A percentile compares a stretch with the other conserved stretches of the same genome.
These are phyloP conservation scores for Hyla sarda DNA, from an alignment of 2,113 vertebrate species.

Conservation along the genomic window DNA sequence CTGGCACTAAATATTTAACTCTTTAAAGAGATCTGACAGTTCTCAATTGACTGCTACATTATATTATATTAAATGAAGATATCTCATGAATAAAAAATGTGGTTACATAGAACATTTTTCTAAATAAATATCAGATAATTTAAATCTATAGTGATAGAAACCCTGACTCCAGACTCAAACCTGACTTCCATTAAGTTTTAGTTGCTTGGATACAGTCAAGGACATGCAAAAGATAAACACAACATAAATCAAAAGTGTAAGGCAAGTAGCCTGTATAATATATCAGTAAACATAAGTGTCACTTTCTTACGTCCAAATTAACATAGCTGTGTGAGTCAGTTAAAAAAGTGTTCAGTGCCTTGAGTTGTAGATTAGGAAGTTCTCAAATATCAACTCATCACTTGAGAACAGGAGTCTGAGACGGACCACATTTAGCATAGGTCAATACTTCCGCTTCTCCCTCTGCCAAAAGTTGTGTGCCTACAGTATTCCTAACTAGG, in stretches of 20 bases:
- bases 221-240: background rate
- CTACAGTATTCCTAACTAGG: background rate
- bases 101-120: background rate
- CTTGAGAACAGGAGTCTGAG: conserved; percentile 30
- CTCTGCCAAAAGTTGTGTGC: background rate
- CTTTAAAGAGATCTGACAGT: no score
- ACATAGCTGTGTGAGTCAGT: conserved; percentile 16
- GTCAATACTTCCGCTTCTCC: conserved; percentile 18
- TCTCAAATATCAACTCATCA: conserved; percentile 51
- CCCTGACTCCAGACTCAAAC: background rate
- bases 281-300: conserved; percentile 27
- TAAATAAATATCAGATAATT: background rate
- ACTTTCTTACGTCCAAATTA: background rate
- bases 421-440: conserved; percentile 43
- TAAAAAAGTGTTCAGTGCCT: background rate
- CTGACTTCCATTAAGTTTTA: background rate
- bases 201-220: background rate
- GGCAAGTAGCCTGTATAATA: conserved; percentile 1
- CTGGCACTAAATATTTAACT: no score
- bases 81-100: no score
- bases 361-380: conserved; percentile 29
- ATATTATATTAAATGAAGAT: no score
- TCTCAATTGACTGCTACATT: no score
- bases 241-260: conserved; percentile 19
- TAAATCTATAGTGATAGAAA: background rate